phyloP scores from a whole-genome alignment of 1,140 invertebrate species.

The Reticulitermes speratus region DNA sequence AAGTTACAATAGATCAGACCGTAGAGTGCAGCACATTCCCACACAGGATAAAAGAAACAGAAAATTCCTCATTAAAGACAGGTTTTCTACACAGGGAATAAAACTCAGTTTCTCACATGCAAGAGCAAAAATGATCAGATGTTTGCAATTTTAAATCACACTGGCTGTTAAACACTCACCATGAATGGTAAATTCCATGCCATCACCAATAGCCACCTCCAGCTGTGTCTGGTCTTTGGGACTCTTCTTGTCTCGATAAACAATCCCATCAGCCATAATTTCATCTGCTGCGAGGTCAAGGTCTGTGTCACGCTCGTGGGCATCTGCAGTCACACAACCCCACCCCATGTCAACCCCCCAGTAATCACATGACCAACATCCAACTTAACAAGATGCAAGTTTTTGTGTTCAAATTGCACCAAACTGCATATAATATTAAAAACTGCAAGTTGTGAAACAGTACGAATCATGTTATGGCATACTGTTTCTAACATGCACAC shows the following conservation, averaged over 20 bases:
- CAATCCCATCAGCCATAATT: slow-evolving; percentile 77
- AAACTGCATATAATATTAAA: too few species aligned
- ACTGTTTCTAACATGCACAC: too few species aligned
- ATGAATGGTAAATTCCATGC: slow-evolving; percentile 88
- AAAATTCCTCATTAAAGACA: too few species aligned
- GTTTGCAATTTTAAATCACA: too few species aligned
- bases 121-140: neutral
- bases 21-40: too few species aligned
- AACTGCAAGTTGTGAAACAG: too few species aligned
- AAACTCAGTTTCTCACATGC: too few species aligned
- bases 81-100: too few species aligned
- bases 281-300: slow-evolving; percentile 57
- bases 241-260: slow-evolving; percentile 82
- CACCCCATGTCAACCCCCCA: slow-evolving; percentile 29
- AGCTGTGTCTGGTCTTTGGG: slow-evolving; percentile 73
- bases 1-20: too few species aligned
- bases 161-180: slow-evolving; percentile 52
- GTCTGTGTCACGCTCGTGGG: slow-evolving; percentile 52
- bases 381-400: neutral
- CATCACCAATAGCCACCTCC: slow-evolving; percentile 86
- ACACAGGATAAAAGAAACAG: too few species aligned
- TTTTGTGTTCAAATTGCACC: too few species aligned
- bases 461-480: too few species aligned
- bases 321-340: slow-evolving; percentile 43
- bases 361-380: neutral